Conservation (phyloP, 2,113 vertebrate genomes). For the Corythornis madagascariensis region DNA sequence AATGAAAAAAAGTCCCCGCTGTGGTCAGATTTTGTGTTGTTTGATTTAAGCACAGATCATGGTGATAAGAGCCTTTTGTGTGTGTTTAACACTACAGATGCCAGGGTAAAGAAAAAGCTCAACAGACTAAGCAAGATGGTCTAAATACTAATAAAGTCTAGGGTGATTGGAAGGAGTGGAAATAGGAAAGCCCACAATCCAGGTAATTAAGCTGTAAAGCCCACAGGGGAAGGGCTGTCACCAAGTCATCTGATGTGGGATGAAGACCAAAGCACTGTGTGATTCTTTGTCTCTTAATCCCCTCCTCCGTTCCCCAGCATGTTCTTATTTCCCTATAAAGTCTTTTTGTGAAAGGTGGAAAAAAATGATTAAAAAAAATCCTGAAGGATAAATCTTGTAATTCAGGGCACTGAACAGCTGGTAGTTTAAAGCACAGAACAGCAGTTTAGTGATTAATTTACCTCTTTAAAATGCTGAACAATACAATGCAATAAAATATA, state of each 20-base stretch:
- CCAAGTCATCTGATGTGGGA: constrained; percentile 59
- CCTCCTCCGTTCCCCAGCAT: constrained; percentile 41
- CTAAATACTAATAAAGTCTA: constrained; percentile 50
- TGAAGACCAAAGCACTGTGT: constrained; percentile 51
- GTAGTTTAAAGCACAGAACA: constrained; percentile 75
- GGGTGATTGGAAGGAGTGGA: constrained; percentile 22
- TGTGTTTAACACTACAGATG: constrained; percentile 34
- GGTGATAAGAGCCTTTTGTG: constrained; percentile 10
- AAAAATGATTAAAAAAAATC: constrained; percentile 45
- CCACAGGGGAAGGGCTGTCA: constrained; percentile 62
- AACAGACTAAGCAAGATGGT: background rate
- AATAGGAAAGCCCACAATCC: constrained; percentile 43
- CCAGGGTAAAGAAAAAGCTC: constrained; percentile 1
- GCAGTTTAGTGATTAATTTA: constrained; percentile 78
- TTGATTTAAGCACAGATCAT: constrained; percentile 31
- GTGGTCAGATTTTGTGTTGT: constrained; percentile 14
- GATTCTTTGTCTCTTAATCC: constrained; percentile 59
- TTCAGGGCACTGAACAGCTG: constrained; percentile 76
- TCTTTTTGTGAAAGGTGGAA: constrained; percentile 31
- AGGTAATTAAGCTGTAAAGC: constrained; percentile 72
- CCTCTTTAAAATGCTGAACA: constrained; percentile 77
- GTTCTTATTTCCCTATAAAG: constrained; percentile 59
- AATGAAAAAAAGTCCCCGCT: constrained; percentile 7
- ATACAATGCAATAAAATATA: constrained; percentile 56
- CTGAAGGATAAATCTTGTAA: constrained; percentile 78